Conservation (phyloP, 2,113 vertebrate genomes). For the Pelecanus crispus region DNA sequence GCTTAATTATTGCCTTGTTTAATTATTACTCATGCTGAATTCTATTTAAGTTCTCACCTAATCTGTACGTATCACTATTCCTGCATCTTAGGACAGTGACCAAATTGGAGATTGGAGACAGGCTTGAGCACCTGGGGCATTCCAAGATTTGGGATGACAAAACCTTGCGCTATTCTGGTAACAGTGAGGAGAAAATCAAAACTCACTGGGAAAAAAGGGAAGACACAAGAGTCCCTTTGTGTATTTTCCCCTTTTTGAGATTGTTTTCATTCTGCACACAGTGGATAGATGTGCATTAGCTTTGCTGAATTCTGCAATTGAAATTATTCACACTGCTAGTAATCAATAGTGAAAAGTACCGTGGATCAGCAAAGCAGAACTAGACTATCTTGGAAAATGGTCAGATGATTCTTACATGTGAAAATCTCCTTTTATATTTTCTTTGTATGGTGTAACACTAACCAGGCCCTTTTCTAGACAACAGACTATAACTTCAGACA, state of each 20-base stretch:
- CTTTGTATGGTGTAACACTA: neutral
- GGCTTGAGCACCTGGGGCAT: neutral
- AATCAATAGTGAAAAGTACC: neutral
- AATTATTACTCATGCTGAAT: neutral
- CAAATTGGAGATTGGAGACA: neutral
- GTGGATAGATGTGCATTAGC: neutral
- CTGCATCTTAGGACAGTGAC: neutral
- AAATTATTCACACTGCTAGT: neutral
- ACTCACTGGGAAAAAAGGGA: neutral
- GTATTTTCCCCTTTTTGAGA: neutral
- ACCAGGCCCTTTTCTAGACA: neutral
- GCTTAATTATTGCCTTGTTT: neutral
- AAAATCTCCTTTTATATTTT: neutral
- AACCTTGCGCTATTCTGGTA: neutral
- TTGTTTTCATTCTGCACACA: neutral
- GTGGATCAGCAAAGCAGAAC: neutral
- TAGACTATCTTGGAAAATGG: neutral
- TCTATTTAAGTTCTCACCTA: neutral
- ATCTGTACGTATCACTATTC: neutral
- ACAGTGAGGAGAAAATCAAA: neutral
- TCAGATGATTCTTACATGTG: neutral
- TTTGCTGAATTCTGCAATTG: neutral
- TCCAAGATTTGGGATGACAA: neutral
- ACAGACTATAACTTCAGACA: neutral
- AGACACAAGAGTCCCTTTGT: neutral